Base-by-base conservation (phyloP, 2,797 vertebrate species). In the Sternotherus odoratus region DNA sequence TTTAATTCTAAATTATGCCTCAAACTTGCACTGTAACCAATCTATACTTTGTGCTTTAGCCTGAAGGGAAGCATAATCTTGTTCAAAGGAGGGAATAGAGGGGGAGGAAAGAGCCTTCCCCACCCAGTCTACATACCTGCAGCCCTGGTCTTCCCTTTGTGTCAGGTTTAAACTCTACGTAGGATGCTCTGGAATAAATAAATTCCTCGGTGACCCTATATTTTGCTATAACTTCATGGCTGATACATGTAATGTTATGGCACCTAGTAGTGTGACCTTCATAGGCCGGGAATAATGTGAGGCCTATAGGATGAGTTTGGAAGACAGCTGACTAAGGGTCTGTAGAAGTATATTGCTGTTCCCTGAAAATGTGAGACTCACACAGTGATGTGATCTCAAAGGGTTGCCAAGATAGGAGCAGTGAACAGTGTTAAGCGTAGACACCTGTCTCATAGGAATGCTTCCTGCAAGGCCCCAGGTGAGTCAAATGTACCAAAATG, bases 301-400 rank as follows among this genome's bases (percentile, higher is more conserved):
- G 9, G 36, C 30, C 33, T 3, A 75, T 23, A 79, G n/a, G 1
- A 11, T 0, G 3, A 26, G 7, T 43, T 23, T 2, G 12, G 43
- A 46, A n/a, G n/a, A 66, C n/a, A 36, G 63, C n/a, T 8, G 28
- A 23, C 13, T 69, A 13, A 39, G 53, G 12, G 63, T 10, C 43
- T 8, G 7, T 51, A 5, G 33, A 23, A 2, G 0, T 1, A 33
- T 15, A 1, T 1, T 50, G 56, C n/a, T 36, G 9, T 49, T 13
- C 3, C 4, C 9, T 5, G 54, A 51, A 69, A 48, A 21, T 0
- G 13, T 4, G 16, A 1, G 9, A 6, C 8, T 15, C 3, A 3
- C 9, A 3, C 26, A 12, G 9, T 36, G 63, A 66, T 17, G 4
- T 8, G 33, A 2, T 39, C 13, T 4, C 1, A 56, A 24, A 46